Percentiles rank a stretch among this genome's conserved stretches.
These are phyloP conservation scores for Dromococcyx pavoninus DNA, from an alignment of 2,797 vertebrate species.

Conservation along the genomic window DNA sequence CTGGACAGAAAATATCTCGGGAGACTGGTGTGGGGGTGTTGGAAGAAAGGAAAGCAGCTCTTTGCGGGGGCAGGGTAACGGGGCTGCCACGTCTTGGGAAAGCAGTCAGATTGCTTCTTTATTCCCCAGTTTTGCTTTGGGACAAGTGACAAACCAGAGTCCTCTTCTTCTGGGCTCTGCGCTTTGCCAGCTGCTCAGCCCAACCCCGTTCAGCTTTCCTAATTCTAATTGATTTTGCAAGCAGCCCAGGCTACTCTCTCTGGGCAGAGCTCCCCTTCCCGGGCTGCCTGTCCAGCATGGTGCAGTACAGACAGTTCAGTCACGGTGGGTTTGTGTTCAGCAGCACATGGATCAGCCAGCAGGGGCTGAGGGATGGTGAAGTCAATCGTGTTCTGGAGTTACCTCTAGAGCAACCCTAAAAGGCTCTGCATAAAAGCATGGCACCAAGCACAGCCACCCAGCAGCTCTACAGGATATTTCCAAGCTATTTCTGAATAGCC, in stretches of 20 bases:
- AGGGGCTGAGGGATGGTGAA: neutral
- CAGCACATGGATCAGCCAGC: neutral
- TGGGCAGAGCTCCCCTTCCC: neutral
- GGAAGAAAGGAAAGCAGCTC: neutral
- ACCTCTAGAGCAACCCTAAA: neutral
- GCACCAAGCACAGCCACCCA: neutral
- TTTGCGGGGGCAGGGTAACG: neutral
- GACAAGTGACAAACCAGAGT: neutral
- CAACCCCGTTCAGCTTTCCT: neutral
- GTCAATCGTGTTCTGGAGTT: neutral
- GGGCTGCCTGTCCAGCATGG: neutral
- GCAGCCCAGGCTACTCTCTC: neutral
- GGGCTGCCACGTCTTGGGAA: neutral
- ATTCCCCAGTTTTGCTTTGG: neutral
- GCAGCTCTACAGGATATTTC: neutral
- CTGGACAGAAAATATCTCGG: neutral
- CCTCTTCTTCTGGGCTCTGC: neutral
- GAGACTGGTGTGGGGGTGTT: neutral
- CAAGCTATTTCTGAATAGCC: neutral
- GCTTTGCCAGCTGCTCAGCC: neutral
- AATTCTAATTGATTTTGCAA: neutral
- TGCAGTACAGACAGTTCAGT: neutral
- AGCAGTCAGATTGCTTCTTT: neutral
- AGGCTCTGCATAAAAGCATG: neutral
- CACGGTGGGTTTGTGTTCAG: accelerated